These are phyloP conservation scores for Morelia viridis DNA, from an alignment of 2,797 vertebrate genomes.

Conservation along the genomic window DNA sequence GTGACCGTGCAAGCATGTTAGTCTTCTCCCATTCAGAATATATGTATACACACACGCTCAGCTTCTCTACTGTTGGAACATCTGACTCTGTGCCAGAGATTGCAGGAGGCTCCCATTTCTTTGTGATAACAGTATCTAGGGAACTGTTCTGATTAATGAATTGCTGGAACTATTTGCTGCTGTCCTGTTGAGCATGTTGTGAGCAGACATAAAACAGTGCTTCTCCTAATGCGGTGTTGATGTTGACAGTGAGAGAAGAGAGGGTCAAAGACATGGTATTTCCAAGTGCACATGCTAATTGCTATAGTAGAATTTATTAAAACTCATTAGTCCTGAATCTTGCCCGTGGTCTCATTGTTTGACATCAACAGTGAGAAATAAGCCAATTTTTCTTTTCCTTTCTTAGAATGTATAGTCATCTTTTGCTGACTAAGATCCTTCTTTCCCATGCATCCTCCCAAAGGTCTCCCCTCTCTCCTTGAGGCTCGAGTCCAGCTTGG, in stretches of 20 bases:
- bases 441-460: background rate
- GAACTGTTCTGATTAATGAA: background rate
- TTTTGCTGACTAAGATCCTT: background rate
- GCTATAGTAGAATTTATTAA: background rate
- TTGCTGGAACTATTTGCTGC: background rate
- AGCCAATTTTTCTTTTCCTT: background rate
- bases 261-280: background rate
- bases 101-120: background rate
- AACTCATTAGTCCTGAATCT: background rate
- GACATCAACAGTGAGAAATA: background rate
- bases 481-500: background rate
- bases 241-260: background rate
- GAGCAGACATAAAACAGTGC: background rate
- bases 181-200: constrained; percentile 1
- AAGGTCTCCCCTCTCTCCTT: background rate
- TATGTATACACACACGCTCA: background rate
- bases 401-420: background rate
- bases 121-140: background rate
- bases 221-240: background rate
- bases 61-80: background rate
- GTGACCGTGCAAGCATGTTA: background rate
- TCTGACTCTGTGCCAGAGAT: background rate
- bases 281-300: background rate
- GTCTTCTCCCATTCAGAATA: constrained; percentile 8
- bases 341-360: background rate